phyloP scores from a whole-genome alignment of 2,113 vertebrate genomes.

The Zingel zingel region DNA sequence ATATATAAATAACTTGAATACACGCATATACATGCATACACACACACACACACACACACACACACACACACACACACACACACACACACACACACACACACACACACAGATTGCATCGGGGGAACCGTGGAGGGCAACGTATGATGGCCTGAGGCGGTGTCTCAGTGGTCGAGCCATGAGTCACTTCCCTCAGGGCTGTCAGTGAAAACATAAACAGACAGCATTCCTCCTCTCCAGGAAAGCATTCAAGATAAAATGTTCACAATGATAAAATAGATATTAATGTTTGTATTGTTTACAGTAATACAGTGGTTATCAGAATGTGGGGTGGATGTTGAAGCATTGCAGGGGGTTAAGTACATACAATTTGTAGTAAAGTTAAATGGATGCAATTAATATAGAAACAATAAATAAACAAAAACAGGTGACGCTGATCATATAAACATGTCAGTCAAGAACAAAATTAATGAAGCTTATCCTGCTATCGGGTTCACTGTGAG shows the following conservation, averaged over 20 bases:
- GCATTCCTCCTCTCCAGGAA: slow-evolving; percentile 36
- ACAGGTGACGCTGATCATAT: not conserved
- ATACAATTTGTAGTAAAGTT: not conserved
- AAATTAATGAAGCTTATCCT: too few species aligned
- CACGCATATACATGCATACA: slow-evolving; percentile 7
- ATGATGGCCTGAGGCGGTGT: slow-evolving; percentile 75
- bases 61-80: slow-evolving; percentile 30
- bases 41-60: slow-evolving; percentile 27
- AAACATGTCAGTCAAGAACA: too few species aligned
- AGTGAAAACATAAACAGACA: slow-evolving; percentile 68
- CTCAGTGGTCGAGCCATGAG: slow-evolving; percentile 70
- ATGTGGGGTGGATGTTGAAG: not conserved
- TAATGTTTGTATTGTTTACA: not conserved
- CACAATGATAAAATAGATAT: not conserved
- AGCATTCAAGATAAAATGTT: slow-evolving; percentile 20
- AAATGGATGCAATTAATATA: not conserved
- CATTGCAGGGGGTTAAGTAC: not conserved
- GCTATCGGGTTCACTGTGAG: not conserved
- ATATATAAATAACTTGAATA: not conserved
- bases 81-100: slow-evolving; percentile 36
- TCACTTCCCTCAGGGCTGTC: slow-evolving; percentile 66
- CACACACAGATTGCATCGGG: slow-evolving; percentile 44
- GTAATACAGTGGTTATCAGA: not conserved
- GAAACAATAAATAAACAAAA: not conserved
- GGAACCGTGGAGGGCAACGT: slow-evolving; percentile 72